Percentiles rank a stretch among this genome's conserved stretches.
These are phyloP conservation scores for Sinosuthora webbiana DNA, from an alignment of 2,113 vertebrate species.

Conservation along the genomic window DNA sequence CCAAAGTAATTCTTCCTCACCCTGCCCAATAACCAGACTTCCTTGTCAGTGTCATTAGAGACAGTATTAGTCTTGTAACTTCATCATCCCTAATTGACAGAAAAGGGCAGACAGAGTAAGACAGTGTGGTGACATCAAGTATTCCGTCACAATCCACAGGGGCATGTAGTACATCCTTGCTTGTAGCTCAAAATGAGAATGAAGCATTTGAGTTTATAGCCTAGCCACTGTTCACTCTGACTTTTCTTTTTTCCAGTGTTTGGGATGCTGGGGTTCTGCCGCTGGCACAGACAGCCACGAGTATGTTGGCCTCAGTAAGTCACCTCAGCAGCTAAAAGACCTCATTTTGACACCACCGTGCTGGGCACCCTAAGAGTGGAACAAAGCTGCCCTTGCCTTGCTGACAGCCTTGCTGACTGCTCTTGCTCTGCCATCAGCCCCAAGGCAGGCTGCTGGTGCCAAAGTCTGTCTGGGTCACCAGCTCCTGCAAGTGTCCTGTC, in stretches of 20 bases:
- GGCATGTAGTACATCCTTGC: not conserved
- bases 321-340: not conserved
- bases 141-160: not conserved
- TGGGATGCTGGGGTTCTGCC: not conserved
- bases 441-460: not conserved
- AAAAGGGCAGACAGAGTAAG: not conserved
- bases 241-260: not conserved
- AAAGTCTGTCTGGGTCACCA: not conserved
- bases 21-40: not conserved
- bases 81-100: not conserved
- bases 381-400: not conserved
- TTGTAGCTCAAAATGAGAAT: not conserved
- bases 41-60: not conserved
- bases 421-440: not conserved
- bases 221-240: rapidly evolving
- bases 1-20: not conserved
- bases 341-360: not conserved
- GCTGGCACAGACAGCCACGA: not conserved
- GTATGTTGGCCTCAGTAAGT: not conserved
- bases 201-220: not conserved
- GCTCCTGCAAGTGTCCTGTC: not conserved
- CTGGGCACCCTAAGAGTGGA: not conserved
- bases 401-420: rapidly evolving
- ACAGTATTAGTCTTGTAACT: not conserved
- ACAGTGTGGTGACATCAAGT: not conserved